phyloP scores from a whole-genome alignment of 2,888 invertebrate species.

The Ectropis crepuscularia region DNA sequence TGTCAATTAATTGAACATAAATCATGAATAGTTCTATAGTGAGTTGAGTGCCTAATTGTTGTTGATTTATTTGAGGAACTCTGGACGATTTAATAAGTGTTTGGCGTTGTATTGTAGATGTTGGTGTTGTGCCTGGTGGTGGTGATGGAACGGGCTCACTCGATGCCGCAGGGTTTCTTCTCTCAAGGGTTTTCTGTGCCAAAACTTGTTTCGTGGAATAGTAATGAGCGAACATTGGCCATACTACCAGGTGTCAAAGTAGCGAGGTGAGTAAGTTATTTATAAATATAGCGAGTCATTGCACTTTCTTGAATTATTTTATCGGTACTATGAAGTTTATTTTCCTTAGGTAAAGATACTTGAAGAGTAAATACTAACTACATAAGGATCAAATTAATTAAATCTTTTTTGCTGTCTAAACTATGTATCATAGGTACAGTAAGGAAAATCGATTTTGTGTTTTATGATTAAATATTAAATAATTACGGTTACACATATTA shows the following conservation, averaged over 20 bases:
- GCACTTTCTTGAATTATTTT: too few relatives aligned
- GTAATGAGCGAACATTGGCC: slow-evolving; percentile 5
- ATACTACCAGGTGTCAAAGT: slow-evolving; percentile 14
- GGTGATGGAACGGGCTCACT: neutral
- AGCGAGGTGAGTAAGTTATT: slow-evolving; percentile 13
- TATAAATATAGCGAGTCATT: neutral
- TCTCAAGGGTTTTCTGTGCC: slow-evolving; percentile 14
- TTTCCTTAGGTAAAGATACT: too few relatives aligned
- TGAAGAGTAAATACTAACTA: too few relatives aligned
- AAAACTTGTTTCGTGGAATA: slow-evolving; percentile 14
- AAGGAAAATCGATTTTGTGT: too few relatives aligned
- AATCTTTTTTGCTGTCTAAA: too few relatives aligned
- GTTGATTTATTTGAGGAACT: neutral
- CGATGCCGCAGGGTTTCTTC: slow-evolving; percentile 27
- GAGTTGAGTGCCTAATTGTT: slow-evolving; percentile 9
- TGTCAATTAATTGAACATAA: too few relatives aligned
- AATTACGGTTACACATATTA: too few relatives aligned
- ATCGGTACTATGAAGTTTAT: too few relatives aligned
- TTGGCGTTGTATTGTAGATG: slow-evolving; percentile 13
- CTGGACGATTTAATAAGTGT: neutral
- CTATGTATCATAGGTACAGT: too few relatives aligned
- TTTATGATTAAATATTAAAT: too few relatives aligned
- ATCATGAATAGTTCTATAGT: too few relatives aligned
- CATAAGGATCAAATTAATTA: too few relatives aligned
- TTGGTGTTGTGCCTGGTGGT: neutral